Conservation (phyloP, 2,888 invertebrate genomes). For the Dusona sp. region DNA sequence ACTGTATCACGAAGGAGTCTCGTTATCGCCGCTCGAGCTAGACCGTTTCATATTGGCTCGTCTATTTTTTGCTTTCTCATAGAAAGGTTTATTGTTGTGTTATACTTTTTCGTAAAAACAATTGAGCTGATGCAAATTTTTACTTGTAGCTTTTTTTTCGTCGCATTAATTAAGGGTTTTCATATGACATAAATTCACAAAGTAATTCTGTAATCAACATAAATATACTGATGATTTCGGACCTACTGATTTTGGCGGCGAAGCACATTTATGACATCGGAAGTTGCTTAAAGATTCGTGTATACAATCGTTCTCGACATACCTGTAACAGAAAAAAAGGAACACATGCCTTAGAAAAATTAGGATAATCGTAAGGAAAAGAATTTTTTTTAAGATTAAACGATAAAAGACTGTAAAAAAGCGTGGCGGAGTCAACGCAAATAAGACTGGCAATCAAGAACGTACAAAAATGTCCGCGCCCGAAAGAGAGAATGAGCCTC, state of each 20-base stretch:
- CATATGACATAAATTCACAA: not conserved
- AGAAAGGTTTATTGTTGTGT: not conserved
- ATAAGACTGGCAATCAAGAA: constrained; percentile 71
- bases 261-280: not conserved
- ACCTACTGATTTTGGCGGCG: constrained; percentile 49
- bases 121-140: not conserved
- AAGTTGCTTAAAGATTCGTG: not conserved
- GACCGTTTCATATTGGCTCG: too few relatives aligned
- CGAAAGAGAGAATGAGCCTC: constrained; percentile 42
- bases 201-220: not conserved
- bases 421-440: constrained; percentile 59
- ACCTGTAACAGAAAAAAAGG: constrained; percentile 69
- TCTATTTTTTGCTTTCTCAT: constrained; percentile 17
- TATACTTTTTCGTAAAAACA: not conserved
- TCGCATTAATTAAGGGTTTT: not conserved
- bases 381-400: constrained; percentile 2
- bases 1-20: too few relatives aligned
- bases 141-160: too few relatives aligned
- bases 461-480: constrained; percentile 55
- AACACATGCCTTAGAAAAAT: constrained; percentile 41
- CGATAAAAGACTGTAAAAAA: not conserved
- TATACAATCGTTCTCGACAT: constrained; percentile 53
- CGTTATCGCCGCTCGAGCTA: too few relatives aligned
- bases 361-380: constrained; percentile 24
- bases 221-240: not conserved